Conservation (phyloP, 1,140 invertebrate species). For the Acromyrmex echinatior region DNA sequence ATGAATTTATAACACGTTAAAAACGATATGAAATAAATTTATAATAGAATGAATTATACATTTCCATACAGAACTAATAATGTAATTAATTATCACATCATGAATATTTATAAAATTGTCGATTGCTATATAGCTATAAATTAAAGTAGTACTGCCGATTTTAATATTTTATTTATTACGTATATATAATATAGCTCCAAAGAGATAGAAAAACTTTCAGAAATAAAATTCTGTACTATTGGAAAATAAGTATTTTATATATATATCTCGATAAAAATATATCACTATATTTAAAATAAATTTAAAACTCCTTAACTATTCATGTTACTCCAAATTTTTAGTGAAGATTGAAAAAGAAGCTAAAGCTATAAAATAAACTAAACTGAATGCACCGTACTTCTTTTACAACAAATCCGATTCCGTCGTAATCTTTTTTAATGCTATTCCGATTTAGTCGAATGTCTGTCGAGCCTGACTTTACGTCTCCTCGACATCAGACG, state of each 20-base stretch:
- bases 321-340: background rate
- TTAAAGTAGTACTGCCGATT: background rate
- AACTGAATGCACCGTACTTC: background rate
- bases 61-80: background rate
- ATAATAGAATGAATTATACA: background rate
- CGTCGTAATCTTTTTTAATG: background rate
- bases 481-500: background rate
- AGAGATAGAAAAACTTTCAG: background rate
- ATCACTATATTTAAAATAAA: background rate
- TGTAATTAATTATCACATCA: slow-evolving; percentile 26
- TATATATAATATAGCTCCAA: background rate
- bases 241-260: background rate
- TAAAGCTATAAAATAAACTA: background rate
- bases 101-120: slow-evolving; percentile 27
- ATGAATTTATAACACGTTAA: background rate
- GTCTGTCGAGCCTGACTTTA: slow-evolving; percentile 15
- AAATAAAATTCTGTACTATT: background rate
- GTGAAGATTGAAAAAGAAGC: background rate
- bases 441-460: slow-evolving; percentile 1
- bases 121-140: slow-evolving; percentile 4
- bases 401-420: background rate
- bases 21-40: background rate
- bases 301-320: background rate
- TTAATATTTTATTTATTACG: background rate
- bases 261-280: background rate